These are phyloP conservation scores for Lamellibrachia satsuma DNA, from an alignment of 2,888 invertebrate species.

Conservation along the genomic window DNA sequence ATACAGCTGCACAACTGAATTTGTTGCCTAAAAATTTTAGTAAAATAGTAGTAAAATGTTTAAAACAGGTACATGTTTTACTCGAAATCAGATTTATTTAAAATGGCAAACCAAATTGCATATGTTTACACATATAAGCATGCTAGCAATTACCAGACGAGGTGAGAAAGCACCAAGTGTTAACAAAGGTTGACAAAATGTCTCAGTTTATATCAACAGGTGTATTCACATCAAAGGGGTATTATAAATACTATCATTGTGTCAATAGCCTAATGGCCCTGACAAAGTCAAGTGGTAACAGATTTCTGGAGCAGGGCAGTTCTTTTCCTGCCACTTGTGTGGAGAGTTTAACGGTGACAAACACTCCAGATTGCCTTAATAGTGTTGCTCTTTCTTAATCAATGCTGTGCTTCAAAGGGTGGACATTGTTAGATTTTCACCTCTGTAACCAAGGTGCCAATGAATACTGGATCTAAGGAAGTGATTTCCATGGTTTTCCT, in stretches of 20 bases:
- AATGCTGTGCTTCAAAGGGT: background rate
- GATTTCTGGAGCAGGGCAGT: background rate
- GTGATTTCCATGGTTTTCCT: background rate
- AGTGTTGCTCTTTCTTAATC: background rate
- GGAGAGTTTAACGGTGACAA: background rate
- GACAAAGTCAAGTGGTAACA: background rate
- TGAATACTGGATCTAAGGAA: background rate
- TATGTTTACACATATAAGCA: background rate
- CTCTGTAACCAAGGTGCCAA: background rate
- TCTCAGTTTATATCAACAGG: background rate
- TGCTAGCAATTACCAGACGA: constrained; percentile 6
- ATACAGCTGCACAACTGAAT: too few species aligned
- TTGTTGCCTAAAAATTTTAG: too few species aligned
- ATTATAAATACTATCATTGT: background rate
- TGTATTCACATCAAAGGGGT: background rate
- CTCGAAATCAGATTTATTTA: background rate
- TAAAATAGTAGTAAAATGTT: too few species aligned
- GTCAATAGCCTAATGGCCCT: background rate
- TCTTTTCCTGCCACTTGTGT: background rate
- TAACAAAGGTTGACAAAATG: background rate
- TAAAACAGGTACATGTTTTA: too few species aligned
- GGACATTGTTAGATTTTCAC: background rate
- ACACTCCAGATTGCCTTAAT: background rate
- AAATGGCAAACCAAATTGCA: too few species aligned
- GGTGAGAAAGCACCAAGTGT: background rate